These are phyloP conservation scores for Ptychobarbus kaznakovi DNA, from an alignment of 2,797 vertebrate species.

Conservation along the genomic window DNA sequence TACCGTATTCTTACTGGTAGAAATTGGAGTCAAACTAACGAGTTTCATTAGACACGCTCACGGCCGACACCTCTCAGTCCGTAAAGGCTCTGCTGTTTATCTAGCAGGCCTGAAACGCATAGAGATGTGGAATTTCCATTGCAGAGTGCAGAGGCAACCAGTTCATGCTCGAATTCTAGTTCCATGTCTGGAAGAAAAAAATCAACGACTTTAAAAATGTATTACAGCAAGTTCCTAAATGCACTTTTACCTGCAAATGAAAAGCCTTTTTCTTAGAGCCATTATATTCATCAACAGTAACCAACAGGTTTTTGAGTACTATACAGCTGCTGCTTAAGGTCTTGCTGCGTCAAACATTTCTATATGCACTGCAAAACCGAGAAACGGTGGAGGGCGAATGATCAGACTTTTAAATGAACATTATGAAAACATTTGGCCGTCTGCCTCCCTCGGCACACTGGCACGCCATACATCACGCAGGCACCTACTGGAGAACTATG, in stretches of 20 bases:
- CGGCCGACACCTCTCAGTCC: conserved; percentile 36
- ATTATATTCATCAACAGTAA: background rate
- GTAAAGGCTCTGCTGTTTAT: conserved; percentile 41
- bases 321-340: conserved; percentile 19
- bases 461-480: conserved; percentile 52
- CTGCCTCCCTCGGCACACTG: conserved; percentile 44
- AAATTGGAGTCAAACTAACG: conserved; percentile 9
- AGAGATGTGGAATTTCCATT: conserved; percentile 49
- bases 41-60: conserved; percentile 41
- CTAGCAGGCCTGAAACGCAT: conserved; percentile 41
- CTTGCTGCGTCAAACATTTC: conserved; percentile 16
- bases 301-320: conserved; percentile 1
- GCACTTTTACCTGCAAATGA: conserved; percentile 21
- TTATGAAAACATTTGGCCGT: conserved; percentile 55
- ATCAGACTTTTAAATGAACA: conserved; percentile 59
- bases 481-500: conserved; percentile 51
- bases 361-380: conserved; percentile 27
- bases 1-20: background rate
- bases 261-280: background rate
- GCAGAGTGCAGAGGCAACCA: conserved; percentile 9
- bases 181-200: background rate
- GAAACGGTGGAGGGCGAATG: conserved; percentile 18
- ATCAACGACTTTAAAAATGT: background rate
- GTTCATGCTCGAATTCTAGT: conserved; percentile 10
- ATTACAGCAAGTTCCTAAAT: conserved; percentile 22